Evolutionary conservation across 2,888 invertebrate genomes (phyloP).

Genomic region (Hyles lineata): DNA sequence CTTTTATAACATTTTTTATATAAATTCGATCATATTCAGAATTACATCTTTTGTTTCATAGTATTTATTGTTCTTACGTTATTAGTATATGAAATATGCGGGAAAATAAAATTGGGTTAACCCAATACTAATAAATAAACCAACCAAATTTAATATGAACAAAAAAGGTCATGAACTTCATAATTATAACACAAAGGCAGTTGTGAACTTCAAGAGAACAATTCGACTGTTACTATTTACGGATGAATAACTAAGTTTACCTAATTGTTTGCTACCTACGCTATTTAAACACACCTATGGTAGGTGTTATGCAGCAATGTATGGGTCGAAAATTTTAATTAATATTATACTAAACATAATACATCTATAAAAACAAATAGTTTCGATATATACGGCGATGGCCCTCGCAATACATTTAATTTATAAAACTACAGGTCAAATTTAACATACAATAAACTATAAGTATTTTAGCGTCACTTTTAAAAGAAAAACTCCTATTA

Average conservation of each 20-base stretch:
- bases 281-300: not conserved
- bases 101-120: not conserved
- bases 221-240: conserved; percentile 63
- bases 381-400: no score
- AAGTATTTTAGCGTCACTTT: conserved; percentile 35
- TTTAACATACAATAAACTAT: conserved; percentile 41
- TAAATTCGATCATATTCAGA: not conserved
- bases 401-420: not conserved
- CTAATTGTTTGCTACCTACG: conserved; percentile 49
- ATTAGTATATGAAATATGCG: not conserved
- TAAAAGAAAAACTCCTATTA: conserved; percentile 44
- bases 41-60: not conserved
- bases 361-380: not conserved
- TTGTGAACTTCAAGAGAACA: conserved; percentile 68
- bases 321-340: not conserved
- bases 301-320: not conserved
- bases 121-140: not conserved
- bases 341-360: not conserved
- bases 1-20: not conserved
- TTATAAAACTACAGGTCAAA: conserved; percentile 43
- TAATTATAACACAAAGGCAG: conserved; percentile 57
- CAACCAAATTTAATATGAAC: not conserved
- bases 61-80: not conserved
- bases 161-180: conserved; percentile 57
- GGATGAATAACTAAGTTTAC: conserved; percentile 64